These are phyloP conservation scores for Sebastes ruberrimus DNA, from an alignment of 2,797 vertebrate species.

Conservation along the genomic window DNA sequence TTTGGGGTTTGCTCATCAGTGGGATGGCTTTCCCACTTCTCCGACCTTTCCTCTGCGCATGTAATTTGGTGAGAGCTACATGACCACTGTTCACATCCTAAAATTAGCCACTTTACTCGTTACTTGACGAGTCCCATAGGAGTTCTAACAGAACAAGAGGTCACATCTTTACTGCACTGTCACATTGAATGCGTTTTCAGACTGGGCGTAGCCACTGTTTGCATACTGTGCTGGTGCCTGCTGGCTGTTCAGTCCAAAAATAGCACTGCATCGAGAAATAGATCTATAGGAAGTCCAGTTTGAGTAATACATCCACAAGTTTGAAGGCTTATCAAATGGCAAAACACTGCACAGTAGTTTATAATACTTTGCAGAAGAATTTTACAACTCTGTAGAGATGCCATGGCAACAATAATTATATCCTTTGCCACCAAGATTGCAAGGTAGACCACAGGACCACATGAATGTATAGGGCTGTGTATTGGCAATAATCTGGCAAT, in stretches of 20 bases:
- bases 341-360: no score
- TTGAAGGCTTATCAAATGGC: no score
- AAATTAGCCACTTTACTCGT: not conserved
- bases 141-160: no score
- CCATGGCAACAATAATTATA: no score
- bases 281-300: not conserved
- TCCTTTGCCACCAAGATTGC: no score
- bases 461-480: no score
- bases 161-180: not conserved
- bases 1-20: not conserved
- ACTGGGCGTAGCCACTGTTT: not conserved
- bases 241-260: not conserved
- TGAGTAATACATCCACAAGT: not conserved
- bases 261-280: not conserved
- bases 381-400: no score
- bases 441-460: no score
- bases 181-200: not conserved
- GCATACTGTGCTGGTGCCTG: not conserved
- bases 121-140: no score
- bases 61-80: not conserved
- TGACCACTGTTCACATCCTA: not conserved
- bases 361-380: no score
- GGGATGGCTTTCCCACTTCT: not conserved
- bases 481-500: no score
- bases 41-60: not conserved